These are phyloP conservation scores for Aratinga solstitialis DNA, from an alignment of 2,797 vertebrate genomes.

Conservation along the genomic window DNA sequence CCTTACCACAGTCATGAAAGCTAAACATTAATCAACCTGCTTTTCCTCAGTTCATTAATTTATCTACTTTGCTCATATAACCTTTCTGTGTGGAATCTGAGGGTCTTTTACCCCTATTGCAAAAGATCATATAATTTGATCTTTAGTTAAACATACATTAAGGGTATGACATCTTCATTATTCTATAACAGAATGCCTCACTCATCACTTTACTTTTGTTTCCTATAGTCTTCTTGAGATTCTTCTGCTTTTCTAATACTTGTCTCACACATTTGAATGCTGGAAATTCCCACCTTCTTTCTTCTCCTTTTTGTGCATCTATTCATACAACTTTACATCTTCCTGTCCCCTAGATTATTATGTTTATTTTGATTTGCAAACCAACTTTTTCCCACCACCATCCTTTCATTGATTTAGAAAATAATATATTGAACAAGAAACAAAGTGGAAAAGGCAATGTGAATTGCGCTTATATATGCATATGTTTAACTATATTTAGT, in stretches of 20 bases:
- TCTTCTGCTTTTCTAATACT: neutral
- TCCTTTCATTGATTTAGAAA: neutral
- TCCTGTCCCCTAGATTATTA: neutral
- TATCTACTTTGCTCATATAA: neutral
- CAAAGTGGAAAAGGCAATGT: neutral
- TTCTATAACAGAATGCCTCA: neutral
- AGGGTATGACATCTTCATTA: neutral
- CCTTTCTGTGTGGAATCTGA: neutral
- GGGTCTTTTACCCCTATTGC: neutral
- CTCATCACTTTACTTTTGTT: neutral
- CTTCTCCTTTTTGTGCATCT: neutral
- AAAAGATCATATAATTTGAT: neutral
- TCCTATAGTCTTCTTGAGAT: neutral
- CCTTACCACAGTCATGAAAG: neutral
- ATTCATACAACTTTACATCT: neutral
- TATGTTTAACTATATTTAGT: neutral
- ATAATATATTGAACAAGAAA: neutral
- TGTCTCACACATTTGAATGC: neutral
- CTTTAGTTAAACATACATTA: neutral
- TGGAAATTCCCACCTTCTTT: neutral
- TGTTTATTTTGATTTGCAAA: neutral
- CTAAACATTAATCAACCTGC: neutral
- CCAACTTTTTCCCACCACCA: neutral
- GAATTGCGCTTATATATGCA: neutral
- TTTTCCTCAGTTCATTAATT: conserved; percentile 33